A percentile compares a stretch with the other conserved stretches of the same genome.
These are phyloP conservation scores for Hydrochoerus hydrochaeris DNA, from an alignment of 2,113 vertebrate genomes.

Conservation along the genomic window DNA sequence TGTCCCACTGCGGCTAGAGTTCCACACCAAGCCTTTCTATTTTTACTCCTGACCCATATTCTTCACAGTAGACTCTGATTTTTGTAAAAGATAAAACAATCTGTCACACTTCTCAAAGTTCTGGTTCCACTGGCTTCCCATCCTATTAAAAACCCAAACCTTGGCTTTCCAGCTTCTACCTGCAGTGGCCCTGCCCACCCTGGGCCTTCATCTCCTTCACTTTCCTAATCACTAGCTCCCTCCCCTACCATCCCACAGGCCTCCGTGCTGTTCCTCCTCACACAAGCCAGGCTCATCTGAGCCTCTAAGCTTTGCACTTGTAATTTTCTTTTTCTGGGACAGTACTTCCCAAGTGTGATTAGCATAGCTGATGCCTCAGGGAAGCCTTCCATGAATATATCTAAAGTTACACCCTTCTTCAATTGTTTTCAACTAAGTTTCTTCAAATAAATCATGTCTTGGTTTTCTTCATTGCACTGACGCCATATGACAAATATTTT, in stretches of 20 bases:
- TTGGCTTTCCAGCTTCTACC: background rate
- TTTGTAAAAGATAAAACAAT: background rate
- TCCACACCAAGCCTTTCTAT: fast-evolving
- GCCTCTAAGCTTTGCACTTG: background rate
- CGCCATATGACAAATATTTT: too few relatives aligned
- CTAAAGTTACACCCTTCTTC: background rate
- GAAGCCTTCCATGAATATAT: background rate
- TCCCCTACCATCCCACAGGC: background rate
- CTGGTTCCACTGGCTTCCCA: background rate
- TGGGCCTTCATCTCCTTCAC: too few relatives aligned
- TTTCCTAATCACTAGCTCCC: too few relatives aligned
- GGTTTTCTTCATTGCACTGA: background rate
- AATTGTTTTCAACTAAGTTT: background rate
- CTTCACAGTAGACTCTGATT: background rate
- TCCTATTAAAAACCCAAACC: background rate
- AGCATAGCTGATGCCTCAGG: background rate
- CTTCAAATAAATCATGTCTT: background rate
- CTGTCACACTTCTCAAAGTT: background rate
- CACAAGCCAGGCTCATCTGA: too few relatives aligned
- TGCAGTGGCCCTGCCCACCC: too few relatives aligned
- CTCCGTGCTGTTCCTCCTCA: background rate
- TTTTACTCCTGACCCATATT: background rate
- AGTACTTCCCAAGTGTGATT: background rate
- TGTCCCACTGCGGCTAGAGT: too few relatives aligned
- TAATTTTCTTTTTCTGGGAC: background rate